Percentiles rank a stretch among this genome's conserved stretches.
Evolutionary conservation across 2,797 vertebrate species (phyloP).

Genomic region (Chrosomus eos): DNA sequence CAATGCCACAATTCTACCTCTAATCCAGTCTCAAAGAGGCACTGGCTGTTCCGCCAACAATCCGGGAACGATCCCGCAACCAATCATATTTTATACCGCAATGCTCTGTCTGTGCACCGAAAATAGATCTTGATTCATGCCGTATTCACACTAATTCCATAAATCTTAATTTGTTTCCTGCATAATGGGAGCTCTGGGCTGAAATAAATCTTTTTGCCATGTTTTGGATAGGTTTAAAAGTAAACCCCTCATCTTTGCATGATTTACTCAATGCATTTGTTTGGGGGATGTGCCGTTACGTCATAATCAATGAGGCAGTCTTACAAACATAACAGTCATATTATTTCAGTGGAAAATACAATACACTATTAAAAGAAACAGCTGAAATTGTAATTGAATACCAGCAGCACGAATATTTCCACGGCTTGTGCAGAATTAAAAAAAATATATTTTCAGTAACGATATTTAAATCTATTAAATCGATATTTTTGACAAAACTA

Average conservation of each 20-base stretch:
- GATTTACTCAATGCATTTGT: constrained; percentile 62
- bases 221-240: constrained; percentile 74
- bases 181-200: constrained; percentile 72
- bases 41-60: constrained; percentile 55
- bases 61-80: constrained; percentile 53
- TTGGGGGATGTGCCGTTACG: constrained; percentile 59
- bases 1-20: constrained; percentile 64
- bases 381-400: constrained; percentile 11
- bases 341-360: constrained; percentile 66
- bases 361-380: constrained; percentile 10
- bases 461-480: neutral
- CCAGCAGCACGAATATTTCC: neutral
- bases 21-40: constrained; percentile 65
- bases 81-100: constrained; percentile 68
- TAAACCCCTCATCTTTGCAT: constrained; percentile 71
- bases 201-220: constrained; percentile 78
- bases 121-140: constrained; percentile 74
- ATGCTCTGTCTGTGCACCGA: constrained; percentile 62
- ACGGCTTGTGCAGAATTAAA: too few relatives aligned
- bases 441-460: too few relatives aligned
- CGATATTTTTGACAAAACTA: too few relatives aligned
- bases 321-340: constrained; percentile 60
- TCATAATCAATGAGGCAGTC: constrained; percentile 60
- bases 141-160: constrained; percentile 74
- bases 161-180: constrained; percentile 79